Evolutionary conservation across 53 echinoderm and acorn worm genomes (phyloP).

Genomic region (Apostichopus leukothele): DNA sequence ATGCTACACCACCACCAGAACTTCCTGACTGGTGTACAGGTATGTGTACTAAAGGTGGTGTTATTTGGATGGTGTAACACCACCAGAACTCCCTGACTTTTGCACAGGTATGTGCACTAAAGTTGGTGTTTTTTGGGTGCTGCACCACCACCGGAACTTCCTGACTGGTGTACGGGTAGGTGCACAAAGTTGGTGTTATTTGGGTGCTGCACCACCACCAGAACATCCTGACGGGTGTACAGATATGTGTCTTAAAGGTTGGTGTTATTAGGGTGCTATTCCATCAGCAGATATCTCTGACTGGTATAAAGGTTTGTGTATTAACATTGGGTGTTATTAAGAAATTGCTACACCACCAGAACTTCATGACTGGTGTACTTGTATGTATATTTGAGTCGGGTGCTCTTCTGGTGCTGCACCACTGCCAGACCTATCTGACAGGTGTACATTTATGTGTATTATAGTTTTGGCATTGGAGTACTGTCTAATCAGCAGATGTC

Average conservation of each 20-base stretch:
- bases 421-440: too few relatives aligned
- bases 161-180: slow-evolving; percentile 92
- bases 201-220: too few relatives aligned
- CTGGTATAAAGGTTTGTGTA: slow-evolving; percentile 80
- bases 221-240: too few relatives aligned
- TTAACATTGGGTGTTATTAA: neutral
- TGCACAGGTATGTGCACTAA: too few relatives aligned
- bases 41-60: slow-evolving; percentile 24
- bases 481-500: slow-evolving; percentile 65
- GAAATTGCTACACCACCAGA: slow-evolving; percentile 79
- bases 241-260: too few relatives aligned
- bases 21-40: slow-evolving; percentile 91
- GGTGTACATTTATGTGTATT: too few relatives aligned
- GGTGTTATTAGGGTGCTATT: slow-evolving; percentile 53
- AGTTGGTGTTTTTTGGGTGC: slow-evolving; percentile 36
- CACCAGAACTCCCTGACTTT: too few relatives aligned
- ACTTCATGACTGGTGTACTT: slow-evolving; percentile 83
- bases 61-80: neutral
- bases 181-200: neutral
- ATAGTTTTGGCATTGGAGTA: slow-evolving; percentile 1
- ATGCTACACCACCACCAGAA: slow-evolving; percentile 76
- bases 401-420: neutral
- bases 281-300: slow-evolving; percentile 75
- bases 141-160: slow-evolving; percentile 70
- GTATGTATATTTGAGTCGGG: slow-evolving; percentile 31